Conservation (phyloP, 2,888 invertebrate species). For the Cephus rjabovi region DNA sequence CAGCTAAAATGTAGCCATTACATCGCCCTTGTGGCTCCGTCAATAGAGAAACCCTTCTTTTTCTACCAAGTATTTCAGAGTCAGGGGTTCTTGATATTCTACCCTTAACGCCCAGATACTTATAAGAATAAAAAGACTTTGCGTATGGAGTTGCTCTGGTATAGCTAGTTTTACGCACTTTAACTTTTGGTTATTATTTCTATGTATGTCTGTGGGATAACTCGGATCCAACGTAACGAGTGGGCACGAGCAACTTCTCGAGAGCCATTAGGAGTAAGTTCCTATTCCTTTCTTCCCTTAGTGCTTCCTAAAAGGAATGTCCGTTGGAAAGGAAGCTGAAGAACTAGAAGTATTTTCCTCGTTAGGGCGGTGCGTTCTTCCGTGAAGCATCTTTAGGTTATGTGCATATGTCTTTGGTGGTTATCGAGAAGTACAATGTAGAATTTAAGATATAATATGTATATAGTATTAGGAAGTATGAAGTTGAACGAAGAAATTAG, state of each 20-base stretch:
- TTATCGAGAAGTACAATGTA: not conserved
- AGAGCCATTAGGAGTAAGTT: slow-evolving; percentile 44
- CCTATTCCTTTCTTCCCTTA: slow-evolving; percentile 14
- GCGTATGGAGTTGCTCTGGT: not conserved
- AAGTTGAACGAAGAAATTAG: too few relatives aligned
- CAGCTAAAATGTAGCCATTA: not conserved
- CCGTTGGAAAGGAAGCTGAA: not conserved
- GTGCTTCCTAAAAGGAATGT: not conserved
- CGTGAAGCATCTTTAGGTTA: not conserved
- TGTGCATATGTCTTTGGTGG: not conserved
- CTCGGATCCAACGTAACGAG: not conserved
- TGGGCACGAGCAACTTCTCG: slow-evolving; percentile 45
- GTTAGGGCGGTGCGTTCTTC: slow-evolving; percentile 19
- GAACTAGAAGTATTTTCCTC: slow-evolving; percentile 14
- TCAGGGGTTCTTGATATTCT: not conserved
- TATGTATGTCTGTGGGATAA: not conserved
- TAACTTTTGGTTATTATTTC: not conserved
- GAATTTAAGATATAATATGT: not conserved
- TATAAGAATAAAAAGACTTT: not conserved
- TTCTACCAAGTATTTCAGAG: not conserved
- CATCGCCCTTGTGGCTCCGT: not conserved
- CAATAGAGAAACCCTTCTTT: not conserved
- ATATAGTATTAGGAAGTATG: not conserved
- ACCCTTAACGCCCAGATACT: not conserved
- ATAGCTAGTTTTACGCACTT: not conserved